Base-by-base conservation (phyloP, 2,888 invertebrate species). In the Sarcophaga caerulescens region DNA sequence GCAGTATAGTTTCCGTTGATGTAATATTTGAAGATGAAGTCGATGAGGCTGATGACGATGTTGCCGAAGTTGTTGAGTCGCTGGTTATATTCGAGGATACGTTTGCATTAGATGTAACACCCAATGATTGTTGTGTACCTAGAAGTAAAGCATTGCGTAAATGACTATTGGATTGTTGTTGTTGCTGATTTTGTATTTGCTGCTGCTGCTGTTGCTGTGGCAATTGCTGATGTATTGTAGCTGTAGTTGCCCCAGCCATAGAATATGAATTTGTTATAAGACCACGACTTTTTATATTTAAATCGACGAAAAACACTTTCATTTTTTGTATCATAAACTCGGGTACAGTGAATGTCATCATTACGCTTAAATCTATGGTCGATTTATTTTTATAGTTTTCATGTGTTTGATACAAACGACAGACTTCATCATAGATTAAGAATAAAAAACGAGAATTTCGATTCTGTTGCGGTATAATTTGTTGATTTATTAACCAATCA, bases 291-390 rank as follows among this genome's bases (percentile, higher is more conserved):
- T 93, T 93, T n/a, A 93, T 91, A 80, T 93, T 93, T 23, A 93
- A 88, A 88, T 93, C 93, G 59, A 92, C 91, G 76, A 93, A 93
- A 85, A 93, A 93, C 2, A 90, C 79, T 86, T 94, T 94, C 94
- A 95, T 95, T 91, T 95, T 95, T 87, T 94, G 94, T 84, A 95
- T 92, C 93, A 95, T 95, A 89, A 94, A 94, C 25, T 94, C 94
- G 5, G 95, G 95, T 6, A 95, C 94, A 75, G 93, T 93, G 89
- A 95, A 95, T 0, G 92, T 91, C 21, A 91, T 89, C 90, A 93
- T 91, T 85, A 92, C 89, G 63, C 89, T 89, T 8, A 94, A 89
- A 89, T 93, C 91, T 14, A 93, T 89, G 87, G 91, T 93, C 2
- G 93, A 89, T 76, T 92, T 93, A 82, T 91, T 91, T 84, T 91